Evolutionary conservation across 2,113 vertebrate species (phyloP).

Genomic region (Fukomys damarensis): DNA sequence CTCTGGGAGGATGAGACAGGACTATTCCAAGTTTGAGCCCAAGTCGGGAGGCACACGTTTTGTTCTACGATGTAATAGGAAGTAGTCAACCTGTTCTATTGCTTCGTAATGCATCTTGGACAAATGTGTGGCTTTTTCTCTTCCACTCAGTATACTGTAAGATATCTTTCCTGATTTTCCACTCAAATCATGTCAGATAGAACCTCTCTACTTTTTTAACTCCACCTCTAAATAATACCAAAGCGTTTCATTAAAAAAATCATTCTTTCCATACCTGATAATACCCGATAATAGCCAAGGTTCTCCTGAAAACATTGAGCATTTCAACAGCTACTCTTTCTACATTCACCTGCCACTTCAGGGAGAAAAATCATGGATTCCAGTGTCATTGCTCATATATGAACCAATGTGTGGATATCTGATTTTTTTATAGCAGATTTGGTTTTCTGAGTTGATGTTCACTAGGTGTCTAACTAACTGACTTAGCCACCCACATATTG

Average conservation of each 20-base stretch:
- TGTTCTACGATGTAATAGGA: rapidly evolving
- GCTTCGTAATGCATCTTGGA: not conserved
- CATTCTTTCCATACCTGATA: not conserved
- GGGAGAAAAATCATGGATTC: not conserved
- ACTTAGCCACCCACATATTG: not conserved
- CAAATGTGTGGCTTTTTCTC: not conserved
- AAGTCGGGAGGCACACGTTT: not conserved
- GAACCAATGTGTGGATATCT: not conserved
- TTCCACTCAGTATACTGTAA: no score
- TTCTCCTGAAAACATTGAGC: no score
- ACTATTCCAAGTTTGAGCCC: not conserved
- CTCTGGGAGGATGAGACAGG: not conserved
- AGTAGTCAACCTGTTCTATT: no score
- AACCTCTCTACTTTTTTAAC: not conserved
- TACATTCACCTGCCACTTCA: no score
- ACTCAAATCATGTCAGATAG: not conserved
- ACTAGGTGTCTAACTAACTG: not conserved
- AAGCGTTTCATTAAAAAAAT: not conserved
- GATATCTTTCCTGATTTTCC: not conserved
- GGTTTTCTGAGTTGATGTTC: not conserved
- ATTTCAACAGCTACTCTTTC: not conserved
- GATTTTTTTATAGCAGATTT: not conserved
- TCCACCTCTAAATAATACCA: not conserved
- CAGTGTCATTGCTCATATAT: rapidly evolving
- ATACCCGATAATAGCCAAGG: not conserved